Conservation (phyloP, 2,113 vertebrate genomes). For the Myocastor coypus region DNA sequence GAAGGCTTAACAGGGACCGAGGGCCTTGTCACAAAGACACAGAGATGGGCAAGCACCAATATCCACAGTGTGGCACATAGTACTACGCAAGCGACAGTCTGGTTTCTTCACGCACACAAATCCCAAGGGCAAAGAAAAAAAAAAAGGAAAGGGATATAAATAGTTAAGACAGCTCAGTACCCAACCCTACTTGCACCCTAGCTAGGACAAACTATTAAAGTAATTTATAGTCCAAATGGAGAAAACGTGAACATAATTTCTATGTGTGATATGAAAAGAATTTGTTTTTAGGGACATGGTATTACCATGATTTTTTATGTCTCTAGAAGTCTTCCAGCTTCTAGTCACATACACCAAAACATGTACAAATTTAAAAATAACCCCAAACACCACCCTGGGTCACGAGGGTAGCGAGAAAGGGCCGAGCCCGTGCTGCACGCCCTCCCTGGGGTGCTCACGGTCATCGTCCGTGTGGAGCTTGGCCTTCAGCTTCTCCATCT, state of each 20-base stretch:
- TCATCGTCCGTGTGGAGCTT: conserved; percentile 99
- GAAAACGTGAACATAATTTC: conserved; percentile 9
- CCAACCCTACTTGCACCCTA: background rate
- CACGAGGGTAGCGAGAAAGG: rapidly evolving
- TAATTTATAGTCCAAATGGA: background rate
- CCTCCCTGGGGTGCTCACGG: conserved; percentile 88
- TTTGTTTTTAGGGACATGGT: background rate
- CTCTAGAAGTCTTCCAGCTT: background rate
- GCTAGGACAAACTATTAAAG: background rate
- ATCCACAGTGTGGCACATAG: background rate
- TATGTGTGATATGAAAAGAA: background rate
- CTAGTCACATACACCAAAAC: conserved; percentile 16
- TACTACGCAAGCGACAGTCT: background rate
- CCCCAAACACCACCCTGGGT: background rate
- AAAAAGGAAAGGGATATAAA: background rate
- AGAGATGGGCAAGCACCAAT: background rate
- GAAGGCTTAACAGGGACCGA: conserved; percentile 21
- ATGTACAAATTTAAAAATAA: background rate
- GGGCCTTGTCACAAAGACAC: background rate
- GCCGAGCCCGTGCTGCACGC: rapidly evolving
- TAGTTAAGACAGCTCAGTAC: background rate
- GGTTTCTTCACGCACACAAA: background rate
- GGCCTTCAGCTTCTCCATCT: conserved; percentile 99
- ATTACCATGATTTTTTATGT: background rate
- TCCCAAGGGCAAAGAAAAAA: background rate